Conservation (phyloP, 2,888 invertebrate genomes). For the Lymantria dispar region DNA sequence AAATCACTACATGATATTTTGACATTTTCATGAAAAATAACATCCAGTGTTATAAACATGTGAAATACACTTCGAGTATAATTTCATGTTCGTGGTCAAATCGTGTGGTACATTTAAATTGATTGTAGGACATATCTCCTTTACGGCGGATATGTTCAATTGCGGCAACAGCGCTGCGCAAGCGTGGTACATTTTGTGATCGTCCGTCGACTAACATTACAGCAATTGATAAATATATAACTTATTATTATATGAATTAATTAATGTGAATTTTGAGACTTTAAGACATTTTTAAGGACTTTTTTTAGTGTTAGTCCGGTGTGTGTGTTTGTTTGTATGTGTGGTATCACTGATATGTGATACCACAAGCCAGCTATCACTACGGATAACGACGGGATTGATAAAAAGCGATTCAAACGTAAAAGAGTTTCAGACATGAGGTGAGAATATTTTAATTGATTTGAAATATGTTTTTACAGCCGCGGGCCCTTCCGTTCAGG, state of each 20-base stretch:
- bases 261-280: not conserved
- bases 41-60: not conserved
- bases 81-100: constrained; percentile 63
- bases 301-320: constrained; percentile 10
- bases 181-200: constrained; percentile 59
- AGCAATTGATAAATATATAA: constrained; percentile 1
- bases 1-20: no score
- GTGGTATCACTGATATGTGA: constrained; percentile 79
- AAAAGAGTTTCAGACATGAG: constrained; percentile 77
- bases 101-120: constrained; percentile 74
- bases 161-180: constrained; percentile 59
- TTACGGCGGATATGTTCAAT: constrained; percentile 80
- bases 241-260: not conserved
- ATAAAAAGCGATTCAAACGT: constrained; percentile 62
- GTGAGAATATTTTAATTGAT: constrained; percentile 39
- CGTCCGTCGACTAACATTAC: constrained; percentile 48
- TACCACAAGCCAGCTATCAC: constrained; percentile 63
- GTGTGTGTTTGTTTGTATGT: constrained; percentile 14
- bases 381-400: constrained; percentile 65
- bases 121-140: constrained; percentile 79
- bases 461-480: no score
- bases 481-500: no score
- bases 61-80: constrained; percentile 18
- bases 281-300: no score
- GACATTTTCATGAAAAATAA: no score